Percentiles rank a stretch among this genome's conserved stretches.
Conservation (phyloP, 2,888 invertebrate species). For the Orthosia cruda region DNA sequence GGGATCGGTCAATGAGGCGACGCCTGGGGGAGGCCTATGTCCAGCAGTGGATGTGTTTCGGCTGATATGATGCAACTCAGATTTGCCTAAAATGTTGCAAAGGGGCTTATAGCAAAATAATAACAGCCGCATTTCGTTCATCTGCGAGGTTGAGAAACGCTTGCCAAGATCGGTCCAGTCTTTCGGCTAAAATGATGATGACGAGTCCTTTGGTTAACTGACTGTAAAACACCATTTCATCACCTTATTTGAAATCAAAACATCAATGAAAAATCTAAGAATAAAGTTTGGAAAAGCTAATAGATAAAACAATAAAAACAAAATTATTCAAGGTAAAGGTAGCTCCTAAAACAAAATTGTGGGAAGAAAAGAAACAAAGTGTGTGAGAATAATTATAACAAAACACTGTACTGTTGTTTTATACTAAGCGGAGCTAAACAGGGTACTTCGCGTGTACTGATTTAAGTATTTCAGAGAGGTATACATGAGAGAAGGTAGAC, state of each 20-base stretch:
- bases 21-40: no score
- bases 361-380: conserved; percentile 45
- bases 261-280: neutral
- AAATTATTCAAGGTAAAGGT: conserved; percentile 31
- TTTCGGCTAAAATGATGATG: no score
- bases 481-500: neutral
- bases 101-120: no score
- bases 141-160: no score
- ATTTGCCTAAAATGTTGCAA: no score
- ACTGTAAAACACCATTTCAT: neutral
- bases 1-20: no score
- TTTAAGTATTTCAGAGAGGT: conserved; percentile 24
- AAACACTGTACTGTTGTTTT: conserved; percentile 56
- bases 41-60: no score
- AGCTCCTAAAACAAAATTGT: conserved; percentile 58
- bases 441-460: conserved; percentile 20
- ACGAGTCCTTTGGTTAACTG: no score
- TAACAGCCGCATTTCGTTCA: no score
- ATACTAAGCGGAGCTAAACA: conserved; percentile 42
- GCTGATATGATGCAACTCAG: no score
- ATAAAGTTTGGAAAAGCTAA: conserved; percentile 1
- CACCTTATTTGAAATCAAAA: neutral
- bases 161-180: no score
- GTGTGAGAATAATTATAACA: conserved; percentile 62
- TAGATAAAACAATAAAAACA: conserved; percentile 44